Evolutionary conservation across 2,113 vertebrate genomes (phyloP).

Genomic region (Gymnobelideus leadbeateri): DNA sequence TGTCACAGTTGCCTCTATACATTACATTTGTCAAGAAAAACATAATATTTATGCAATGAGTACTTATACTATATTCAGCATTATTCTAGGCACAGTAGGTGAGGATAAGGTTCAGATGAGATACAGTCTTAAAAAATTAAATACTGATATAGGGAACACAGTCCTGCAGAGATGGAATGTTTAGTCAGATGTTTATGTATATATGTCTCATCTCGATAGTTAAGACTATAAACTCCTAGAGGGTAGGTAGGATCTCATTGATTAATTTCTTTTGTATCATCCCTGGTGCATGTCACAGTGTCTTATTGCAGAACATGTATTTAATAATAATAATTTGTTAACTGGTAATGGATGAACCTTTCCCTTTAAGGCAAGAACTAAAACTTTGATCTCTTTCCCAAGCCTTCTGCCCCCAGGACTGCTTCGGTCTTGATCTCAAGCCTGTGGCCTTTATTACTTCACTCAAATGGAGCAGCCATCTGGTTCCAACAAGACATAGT

Average conservation of each 20-base stretch:
- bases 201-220: background rate
- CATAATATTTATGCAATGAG: background rate
- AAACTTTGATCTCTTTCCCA: background rate
- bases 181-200: background rate
- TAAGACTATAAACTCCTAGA: background rate
- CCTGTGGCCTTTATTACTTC: slow-evolving; percentile 38
- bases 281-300: background rate
- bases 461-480: slow-evolving; percentile 56
- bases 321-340: background rate
- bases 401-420: background rate
- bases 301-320: background rate
- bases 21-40: background rate
- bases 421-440: background rate
- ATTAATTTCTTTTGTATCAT: background rate
- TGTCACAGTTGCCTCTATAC: background rate
- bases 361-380: background rate
- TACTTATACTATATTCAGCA: background rate
- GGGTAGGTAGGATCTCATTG: background rate
- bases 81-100: background rate
- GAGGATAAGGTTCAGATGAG: background rate
- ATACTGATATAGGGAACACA: background rate
- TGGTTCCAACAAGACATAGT: slow-evolving; percentile 65
- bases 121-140: background rate
- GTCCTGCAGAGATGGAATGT: background rate
- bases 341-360: background rate